A percentile compares a stretch with the other conserved stretches of the same genome.
Conservation (phyloP, 2,797 vertebrate species). For the Pseudotriccus pelzelni region DNA sequence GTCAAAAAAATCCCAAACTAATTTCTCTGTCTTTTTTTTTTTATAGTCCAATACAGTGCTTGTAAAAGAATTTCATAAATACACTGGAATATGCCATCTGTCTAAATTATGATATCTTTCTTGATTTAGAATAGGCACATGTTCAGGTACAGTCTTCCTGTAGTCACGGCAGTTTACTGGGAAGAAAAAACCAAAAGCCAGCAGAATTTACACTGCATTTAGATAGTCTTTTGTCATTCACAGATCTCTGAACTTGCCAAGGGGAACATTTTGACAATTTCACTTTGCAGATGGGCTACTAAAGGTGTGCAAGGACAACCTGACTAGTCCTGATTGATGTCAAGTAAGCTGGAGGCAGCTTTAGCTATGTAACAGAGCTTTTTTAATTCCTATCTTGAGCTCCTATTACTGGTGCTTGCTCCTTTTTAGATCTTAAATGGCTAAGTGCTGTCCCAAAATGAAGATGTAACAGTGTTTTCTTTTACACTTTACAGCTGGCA, state of each 20-base stretch:
- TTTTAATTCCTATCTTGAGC: background rate
- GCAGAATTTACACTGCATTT: background rate
- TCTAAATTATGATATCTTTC: background rate
- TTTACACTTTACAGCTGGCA: background rate
- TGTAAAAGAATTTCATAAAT: background rate
- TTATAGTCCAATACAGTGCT: background rate
- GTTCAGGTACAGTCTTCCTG: background rate
- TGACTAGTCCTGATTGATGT: background rate
- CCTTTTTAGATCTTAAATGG: background rate
- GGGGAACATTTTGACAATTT: background rate
- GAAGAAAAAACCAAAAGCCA: background rate
- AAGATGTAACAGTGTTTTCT: background rate
- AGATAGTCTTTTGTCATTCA: background rate
- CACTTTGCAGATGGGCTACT: background rate
- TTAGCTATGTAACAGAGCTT: background rate
- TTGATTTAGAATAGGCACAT: background rate
- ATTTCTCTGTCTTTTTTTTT: background rate
- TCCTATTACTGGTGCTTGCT: background rate
- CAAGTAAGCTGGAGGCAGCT: background rate
- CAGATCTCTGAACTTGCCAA: background rate
- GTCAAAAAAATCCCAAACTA: background rate
- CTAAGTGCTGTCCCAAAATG: background rate
- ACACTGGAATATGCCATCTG: background rate
- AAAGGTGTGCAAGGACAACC: background rate
- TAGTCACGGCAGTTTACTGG: background rate